Evolutionary conservation across 2,797 vertebrate genomes (phyloP), one percentile per base, ranked within the genome.

Genomic region (Anabas testudineus): DNA sequence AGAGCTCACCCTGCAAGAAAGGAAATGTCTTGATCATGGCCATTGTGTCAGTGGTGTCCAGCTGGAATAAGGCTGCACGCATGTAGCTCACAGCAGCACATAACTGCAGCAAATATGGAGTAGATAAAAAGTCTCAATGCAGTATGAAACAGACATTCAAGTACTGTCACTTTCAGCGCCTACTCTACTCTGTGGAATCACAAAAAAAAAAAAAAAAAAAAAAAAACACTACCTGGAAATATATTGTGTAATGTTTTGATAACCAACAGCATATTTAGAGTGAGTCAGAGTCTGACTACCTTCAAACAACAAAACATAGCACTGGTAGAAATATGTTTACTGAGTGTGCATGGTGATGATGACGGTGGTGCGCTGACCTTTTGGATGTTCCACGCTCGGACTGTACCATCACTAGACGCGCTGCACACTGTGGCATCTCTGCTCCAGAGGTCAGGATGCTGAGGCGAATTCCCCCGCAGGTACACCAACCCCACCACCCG

Each of bases 321-420:
- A 28, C 7, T 10, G 8, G 6, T 30, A 32, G 8, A 45, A 43
- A 15, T 22, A 55, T 37, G 34, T 18, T 12, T 4, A 13, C 6
- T 19, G 7, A 22, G 36, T 3, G 32, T 34, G n/a, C 12, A 53
- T 3, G 19, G 15, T n/a, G 46, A 22, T 13, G 16, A 7, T 52
- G 42, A 51, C 34, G 42, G 8, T 8, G 52, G 4, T 41, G 28
- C 13, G 87, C 89, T 87, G 28, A 91, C 91, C 2, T 91, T 93
- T 19, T 87, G 89, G 78, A 95, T 49, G 52, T 91, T 87, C 94
- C 95, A 95, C 3, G 95, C 93, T 78, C 91, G 90, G 43, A 94
- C 71, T 1, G 93, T 94, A 1, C 94, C 90, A 21, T 95, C 94
- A 12, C 89, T 52, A 1, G 95, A 93, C 19, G 92, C 91, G 3